Evolutionary conservation across 2,797 vertebrate genomes (phyloP).

Genomic region (Chelidonichthys spinosus): DNA sequence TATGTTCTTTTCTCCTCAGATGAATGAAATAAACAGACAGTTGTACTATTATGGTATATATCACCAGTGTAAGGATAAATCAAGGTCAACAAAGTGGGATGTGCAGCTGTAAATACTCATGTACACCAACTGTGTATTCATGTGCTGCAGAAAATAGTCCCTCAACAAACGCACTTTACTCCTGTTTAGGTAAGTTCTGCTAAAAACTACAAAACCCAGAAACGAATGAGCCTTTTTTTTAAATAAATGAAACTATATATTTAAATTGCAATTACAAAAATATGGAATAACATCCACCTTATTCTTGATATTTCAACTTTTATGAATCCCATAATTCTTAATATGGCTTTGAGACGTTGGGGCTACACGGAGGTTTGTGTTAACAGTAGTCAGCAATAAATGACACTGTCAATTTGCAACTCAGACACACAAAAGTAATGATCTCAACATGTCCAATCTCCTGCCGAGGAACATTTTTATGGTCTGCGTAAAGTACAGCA

Average conservation of each 20-base stretch:
- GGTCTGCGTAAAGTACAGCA: background rate
- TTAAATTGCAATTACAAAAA: background rate
- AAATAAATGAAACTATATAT: background rate
- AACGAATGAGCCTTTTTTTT: background rate
- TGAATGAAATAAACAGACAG: constrained; percentile 8
- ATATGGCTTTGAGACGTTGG: background rate
- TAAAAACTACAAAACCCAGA: background rate
- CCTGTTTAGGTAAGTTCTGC: background rate
- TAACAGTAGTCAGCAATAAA: background rate
- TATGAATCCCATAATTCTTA: background rate
- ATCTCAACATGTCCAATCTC: background rate
- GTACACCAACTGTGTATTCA: background rate
- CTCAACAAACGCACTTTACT: background rate
- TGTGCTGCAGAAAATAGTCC: background rate
- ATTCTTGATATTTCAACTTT: background rate
- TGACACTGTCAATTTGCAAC: background rate
- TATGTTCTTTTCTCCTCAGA: background rate
- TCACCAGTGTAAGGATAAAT: background rate
- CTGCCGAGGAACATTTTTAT: background rate
- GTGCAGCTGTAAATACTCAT: background rate
- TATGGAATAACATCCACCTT: background rate
- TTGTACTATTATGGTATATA: background rate
- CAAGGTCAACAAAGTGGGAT: background rate
- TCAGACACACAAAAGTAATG: background rate
- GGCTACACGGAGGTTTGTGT: background rate